Conservation (phyloP, 2,888 invertebrate species). For the Fissipunctia ypsillon region DNA sequence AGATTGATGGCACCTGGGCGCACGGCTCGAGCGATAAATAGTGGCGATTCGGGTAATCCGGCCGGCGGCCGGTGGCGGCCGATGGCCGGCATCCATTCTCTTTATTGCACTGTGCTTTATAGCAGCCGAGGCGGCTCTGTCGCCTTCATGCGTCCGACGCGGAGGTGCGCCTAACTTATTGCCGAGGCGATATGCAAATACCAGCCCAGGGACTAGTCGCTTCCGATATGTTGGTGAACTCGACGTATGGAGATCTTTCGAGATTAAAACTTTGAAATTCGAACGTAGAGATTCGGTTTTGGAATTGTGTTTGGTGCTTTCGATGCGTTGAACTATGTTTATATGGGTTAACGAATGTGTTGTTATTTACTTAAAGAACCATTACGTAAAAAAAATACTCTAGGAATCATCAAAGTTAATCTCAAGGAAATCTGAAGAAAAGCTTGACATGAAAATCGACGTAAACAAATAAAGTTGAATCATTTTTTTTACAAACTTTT, state of each 20-base stretch:
- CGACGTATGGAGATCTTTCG: conserved; percentile 20
- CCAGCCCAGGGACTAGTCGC: conserved; percentile 65
- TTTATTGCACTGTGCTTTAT: conserved; percentile 90
- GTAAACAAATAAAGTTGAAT: background rate
- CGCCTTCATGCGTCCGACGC: conserved; percentile 86
- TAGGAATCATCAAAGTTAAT: no score
- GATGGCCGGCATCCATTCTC: conserved; percentile 90
- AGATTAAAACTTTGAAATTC: conserved; percentile 28
- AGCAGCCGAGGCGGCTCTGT: conserved; percentile 78
- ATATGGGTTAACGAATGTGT: background rate
- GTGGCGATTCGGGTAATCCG: conserved; percentile 90
- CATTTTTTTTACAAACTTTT: background rate
- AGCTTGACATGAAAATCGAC: no score
- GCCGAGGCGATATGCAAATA: conserved; percentile 73
- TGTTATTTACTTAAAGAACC: background rate
- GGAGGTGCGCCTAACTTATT: conserved; percentile 85
- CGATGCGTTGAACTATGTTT: background rate
- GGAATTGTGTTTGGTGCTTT: background rate
- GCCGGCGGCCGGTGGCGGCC: conserved; percentile 83
- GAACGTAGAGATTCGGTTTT: background rate
- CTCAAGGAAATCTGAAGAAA: background rate
- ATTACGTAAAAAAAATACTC: background rate
- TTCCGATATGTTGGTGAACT: conserved; percentile 50
- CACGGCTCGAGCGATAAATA: conserved; percentile 90
- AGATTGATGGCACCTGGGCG: conserved; percentile 91